Evolutionary conservation across 2,797 vertebrate genomes (phyloP), one percentile per base, ranked within the genome.

Genomic region (Parauchenoglanis ngamensis): DNA sequence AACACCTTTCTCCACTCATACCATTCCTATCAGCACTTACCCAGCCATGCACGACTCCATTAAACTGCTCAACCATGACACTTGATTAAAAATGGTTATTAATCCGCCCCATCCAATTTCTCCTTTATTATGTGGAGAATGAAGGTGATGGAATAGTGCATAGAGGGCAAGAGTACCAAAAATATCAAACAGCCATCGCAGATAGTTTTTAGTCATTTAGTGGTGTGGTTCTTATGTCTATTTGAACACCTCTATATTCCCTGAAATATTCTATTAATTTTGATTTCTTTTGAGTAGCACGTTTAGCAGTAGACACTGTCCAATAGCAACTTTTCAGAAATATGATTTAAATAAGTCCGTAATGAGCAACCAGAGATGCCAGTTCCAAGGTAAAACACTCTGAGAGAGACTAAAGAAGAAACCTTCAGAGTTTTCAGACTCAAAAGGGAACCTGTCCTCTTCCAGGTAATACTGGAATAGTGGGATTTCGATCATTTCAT

Each of bases 31-130:
- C 89, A 88, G 88, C 88, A 65, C 78, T 85, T 35, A 88, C 57
- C 76, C 80, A 88, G 88, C 78, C 44, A 81, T 75, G 83, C 83
- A 85, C 49, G 19, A 76, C 83, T 78, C 88, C 89, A 90, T 91
- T 90, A 91, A 92, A 90, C 90, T 81, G 54, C 84, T 91, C 90
- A 89, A 90, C 87, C 92, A 84, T 83, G 54, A 85, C 88, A 35
- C 79, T 89, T 92, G 84, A 91, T 92, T 92, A 87, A 90, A 92
- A 91, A 90, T 83, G 44, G 76, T 89, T 90, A 84, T 89, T 84
- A 84, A 88, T 89, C 23, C 44, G 10, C 44, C 68, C 49, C 80
- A 40, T 70, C 52, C n/a, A 31, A 75, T 86, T 85, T 88, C 75
- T 82, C 44, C 46, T 83, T 57, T 78, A 68, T 59, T 86, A 65